phyloP scores from a whole-genome alignment of 2,113 vertebrate species.

The Phodopus roborovskii region DNA sequence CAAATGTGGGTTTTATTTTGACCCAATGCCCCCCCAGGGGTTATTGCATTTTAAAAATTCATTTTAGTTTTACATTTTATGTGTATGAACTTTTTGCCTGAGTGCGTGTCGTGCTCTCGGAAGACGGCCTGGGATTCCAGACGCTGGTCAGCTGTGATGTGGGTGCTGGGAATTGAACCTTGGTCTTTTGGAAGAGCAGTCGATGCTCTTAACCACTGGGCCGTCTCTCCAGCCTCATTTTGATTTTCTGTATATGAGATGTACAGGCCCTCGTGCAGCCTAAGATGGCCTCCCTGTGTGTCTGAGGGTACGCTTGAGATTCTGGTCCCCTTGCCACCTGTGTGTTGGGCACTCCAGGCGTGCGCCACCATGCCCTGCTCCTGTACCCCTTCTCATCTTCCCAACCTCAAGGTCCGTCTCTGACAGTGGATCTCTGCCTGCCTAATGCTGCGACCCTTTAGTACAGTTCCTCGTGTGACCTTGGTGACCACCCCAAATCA shows the following conservation, averaged over 20 bases:
- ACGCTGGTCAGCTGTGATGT: neutral
- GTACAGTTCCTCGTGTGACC: neutral
- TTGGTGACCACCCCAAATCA: neutral
- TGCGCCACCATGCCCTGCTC: neutral
- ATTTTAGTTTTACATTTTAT: neutral
- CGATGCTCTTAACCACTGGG: neutral
- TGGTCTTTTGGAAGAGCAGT: neutral
- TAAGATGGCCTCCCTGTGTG: neutral
- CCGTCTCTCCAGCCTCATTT: neutral
- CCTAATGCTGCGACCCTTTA: neutral
- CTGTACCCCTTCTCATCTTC: neutral
- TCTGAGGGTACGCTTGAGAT: neutral
- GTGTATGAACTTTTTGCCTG: neutral
- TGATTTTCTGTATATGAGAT: neutral
- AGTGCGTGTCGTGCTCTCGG: neutral
- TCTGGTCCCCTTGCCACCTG: too few relatives aligned
- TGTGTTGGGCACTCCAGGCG: neutral
- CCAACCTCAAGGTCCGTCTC: neutral
- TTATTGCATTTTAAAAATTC: neutral
- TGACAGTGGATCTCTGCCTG: neutral
- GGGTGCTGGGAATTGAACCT: neutral
- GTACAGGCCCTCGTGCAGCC: neutral
- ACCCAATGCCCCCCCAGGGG: accelerated
- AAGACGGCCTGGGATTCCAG: neutral
- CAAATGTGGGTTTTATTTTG: neutral